Base-by-base conservation (phyloP, 1,140 invertebrate genomes). In the Saccostrea glomerata region DNA sequence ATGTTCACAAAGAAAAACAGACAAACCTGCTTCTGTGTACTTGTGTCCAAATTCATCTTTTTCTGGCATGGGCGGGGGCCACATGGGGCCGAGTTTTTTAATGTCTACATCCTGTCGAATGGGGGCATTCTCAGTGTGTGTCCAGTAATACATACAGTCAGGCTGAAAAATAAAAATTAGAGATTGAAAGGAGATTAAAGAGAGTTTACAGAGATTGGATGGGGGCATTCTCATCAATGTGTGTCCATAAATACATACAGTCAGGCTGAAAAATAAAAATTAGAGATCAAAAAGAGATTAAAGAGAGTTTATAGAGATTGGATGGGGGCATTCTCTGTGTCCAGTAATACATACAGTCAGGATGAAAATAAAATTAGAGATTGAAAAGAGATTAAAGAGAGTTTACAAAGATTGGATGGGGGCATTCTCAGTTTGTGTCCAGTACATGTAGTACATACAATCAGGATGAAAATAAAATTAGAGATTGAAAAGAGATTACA, bases 331-430 rank as follows among this genome's bases (percentile, higher is more conserved):
- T 96, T 94, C 93, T 98, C 97, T 84, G 97, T 97, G 97, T 96
- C 98, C 98, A 98, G 93, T 97, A 97, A 94, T 98, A 98, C 97
- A 98, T 97, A 91, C 97, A 96, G 94, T 97, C 97, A 85, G 97
- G 96, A 98, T 98, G 94, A 60, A 96, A 96, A 91, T 91, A 89
- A 90, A 90, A 60, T 36, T 36, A 36, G 30, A 36, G 30, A 36
- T 47, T 7, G 9, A 47, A 47, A 7, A 47, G 47, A 47, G 47
- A 47, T 47, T 47, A 5, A 47, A 47, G 9, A 47, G 47, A 36
- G 30, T 36, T 36, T 36, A 36, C 30, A 36, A 2, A 36, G 30
- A 36, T 36, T 36, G 96, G 95, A 25, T 96, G 95, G 95, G 94
- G 54, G 96, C 96, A 40, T 96, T 94, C 93, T 98, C 97, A 47